phyloP scores from a whole-genome alignment of 2,113 vertebrate genomes.

The Pteruthius melanotis region DNA sequence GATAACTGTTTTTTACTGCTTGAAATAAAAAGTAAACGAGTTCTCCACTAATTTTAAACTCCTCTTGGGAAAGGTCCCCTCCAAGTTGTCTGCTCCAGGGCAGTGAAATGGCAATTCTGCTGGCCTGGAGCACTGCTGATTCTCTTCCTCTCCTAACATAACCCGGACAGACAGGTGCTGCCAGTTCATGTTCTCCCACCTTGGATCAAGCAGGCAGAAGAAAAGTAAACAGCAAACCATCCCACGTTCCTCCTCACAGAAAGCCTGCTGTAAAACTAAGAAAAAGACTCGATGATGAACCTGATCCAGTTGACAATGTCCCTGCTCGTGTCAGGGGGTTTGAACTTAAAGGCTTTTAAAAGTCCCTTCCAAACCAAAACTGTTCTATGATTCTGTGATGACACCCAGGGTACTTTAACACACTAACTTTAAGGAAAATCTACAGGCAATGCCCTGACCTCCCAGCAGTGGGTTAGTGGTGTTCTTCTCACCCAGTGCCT shows the following conservation, averaged over 20 bases:
- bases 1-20: neutral
- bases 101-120: neutral
- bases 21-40: neutral
- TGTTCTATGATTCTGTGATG: neutral
- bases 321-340: fast-evolving
- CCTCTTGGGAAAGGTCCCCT: neutral
- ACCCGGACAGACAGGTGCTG: neutral
- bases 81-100: neutral
- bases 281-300: neutral
- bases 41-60: neutral
- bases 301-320: no score
- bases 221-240: neutral
- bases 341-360: neutral
- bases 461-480: neutral
- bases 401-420: neutral
- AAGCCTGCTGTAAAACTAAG: neutral
- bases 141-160: no score
- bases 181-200: neutral
- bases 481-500: neutral
- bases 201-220: neutral
- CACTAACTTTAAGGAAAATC: neutral
- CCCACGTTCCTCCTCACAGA: neutral
- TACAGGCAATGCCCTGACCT: neutral
- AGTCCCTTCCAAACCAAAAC: neutral
- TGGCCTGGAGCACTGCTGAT: neutral